phyloP scores from a whole-genome alignment of 2,888 invertebrate species.

The Anagyrus pseudococci region DNA sequence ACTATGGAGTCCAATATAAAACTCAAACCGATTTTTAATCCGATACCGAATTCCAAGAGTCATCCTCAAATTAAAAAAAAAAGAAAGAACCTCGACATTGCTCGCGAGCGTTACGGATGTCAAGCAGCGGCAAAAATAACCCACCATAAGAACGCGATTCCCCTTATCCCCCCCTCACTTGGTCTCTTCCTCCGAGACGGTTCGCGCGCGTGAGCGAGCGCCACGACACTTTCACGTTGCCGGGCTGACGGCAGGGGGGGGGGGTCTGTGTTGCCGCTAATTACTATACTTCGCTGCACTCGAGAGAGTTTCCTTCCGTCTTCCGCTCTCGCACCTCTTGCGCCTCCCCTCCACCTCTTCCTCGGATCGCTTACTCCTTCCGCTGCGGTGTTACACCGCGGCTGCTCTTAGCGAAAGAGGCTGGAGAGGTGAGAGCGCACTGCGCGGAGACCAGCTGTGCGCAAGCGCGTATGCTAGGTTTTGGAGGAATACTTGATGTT shows the following conservation, averaged over 20 bases:
- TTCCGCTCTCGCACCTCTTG: slow-evolving; percentile 43
- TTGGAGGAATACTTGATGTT: too few relatives aligned
- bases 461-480: too few relatives aligned
- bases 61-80: background rate
- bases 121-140: too few relatives aligned
- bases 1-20: too few relatives aligned
- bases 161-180: too few relatives aligned
- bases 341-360: background rate
- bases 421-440: too few relatives aligned
- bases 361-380: background rate
- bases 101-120: too few relatives aligned
- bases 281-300: slow-evolving; percentile 14
- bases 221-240: background rate
- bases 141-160: too few relatives aligned
- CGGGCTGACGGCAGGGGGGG: too few relatives aligned
- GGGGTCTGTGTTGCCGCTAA: background rate
- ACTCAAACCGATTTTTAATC: too few relatives aligned
- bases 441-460: slow-evolving; percentile 25
- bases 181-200: background rate
- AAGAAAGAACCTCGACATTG: background rate
- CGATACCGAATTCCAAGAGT: too few relatives aligned
- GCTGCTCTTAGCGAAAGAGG: background rate
- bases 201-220: too few relatives aligned
- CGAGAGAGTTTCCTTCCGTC: slow-evolving; percentile 51
- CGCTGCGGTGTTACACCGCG: background rate